These are phyloP conservation scores for Limnephilus marmoratus DNA, from an alignment of 2,888 invertebrate species.

Conservation along the genomic window DNA sequence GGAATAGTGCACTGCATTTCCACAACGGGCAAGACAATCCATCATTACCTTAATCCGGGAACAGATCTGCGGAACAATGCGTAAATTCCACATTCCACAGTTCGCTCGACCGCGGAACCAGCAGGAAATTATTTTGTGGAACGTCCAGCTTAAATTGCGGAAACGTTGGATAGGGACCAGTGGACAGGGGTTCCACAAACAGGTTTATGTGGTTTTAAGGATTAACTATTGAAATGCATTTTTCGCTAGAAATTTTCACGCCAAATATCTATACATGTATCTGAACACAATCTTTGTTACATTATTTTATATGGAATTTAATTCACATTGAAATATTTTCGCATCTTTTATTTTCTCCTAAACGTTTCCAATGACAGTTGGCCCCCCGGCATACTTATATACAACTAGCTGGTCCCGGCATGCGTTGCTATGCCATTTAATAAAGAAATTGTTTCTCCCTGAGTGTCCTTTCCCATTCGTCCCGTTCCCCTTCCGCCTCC, in stretches of 20 bases:
- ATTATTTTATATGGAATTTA: too few species aligned
- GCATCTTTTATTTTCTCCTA: too few species aligned
- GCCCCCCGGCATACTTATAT: too few species aligned
- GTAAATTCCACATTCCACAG: conserved; percentile 27
- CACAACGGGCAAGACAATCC: conserved; percentile 14
- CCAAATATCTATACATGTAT: too few species aligned
- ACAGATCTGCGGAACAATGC: conserved; percentile 45
- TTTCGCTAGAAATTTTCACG: neutral
- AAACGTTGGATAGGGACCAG: neutral
- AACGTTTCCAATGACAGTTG: too few species aligned
- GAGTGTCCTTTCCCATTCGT: too few species aligned
- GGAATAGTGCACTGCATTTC: neutral
- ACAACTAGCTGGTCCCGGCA: too few species aligned
- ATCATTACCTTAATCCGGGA: conserved; percentile 40
- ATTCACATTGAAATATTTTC: too few species aligned
- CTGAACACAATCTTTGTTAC: too few species aligned
- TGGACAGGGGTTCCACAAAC: conserved; percentile 12
- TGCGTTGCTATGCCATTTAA: too few species aligned
- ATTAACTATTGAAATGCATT: neutral
- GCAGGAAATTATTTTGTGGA: conserved; percentile 52
- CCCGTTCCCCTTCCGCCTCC: too few species aligned
- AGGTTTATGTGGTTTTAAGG: neutral
- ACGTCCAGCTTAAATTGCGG: conserved; percentile 43
- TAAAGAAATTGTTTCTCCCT: too few species aligned
- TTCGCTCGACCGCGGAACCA: conserved; percentile 23